These are phyloP conservation scores for Macrobrachium rosenbergii DNA, from an alignment of 1,140 invertebrate species.

Conservation along the genomic window DNA sequence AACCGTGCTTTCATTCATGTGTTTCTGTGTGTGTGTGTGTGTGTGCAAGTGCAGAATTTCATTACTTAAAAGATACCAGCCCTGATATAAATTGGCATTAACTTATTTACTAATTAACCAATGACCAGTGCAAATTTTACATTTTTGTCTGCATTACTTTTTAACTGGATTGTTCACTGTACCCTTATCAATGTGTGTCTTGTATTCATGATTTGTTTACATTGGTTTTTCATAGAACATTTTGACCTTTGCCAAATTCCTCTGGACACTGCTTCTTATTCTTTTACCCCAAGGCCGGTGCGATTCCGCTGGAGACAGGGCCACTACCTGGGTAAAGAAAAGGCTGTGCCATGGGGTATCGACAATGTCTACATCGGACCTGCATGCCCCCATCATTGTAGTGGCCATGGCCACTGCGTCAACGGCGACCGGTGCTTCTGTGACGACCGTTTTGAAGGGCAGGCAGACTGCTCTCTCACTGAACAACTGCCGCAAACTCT, in stretches of 20 bases:
- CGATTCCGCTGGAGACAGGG: slow-evolving; percentile 73
- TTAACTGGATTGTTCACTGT: too few species aligned
- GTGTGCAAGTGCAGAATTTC: too few species aligned
- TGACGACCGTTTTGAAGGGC: slow-evolving; percentile 70
- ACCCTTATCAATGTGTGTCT: too few species aligned
- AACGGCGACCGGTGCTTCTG: slow-evolving; percentile 71
- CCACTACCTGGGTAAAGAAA: slow-evolving; percentile 68
- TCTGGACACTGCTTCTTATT: not conserved
- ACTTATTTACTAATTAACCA: too few species aligned
- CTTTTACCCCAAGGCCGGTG: slow-evolving; percentile 65
- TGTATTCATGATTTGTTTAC: too few species aligned
- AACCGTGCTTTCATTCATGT: too few species aligned
- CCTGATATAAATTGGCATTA: too few species aligned
- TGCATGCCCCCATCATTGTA: slow-evolving; percentile 71
- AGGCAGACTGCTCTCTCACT: slow-evolving; percentile 67
- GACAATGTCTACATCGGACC: slow-evolving; percentile 73
- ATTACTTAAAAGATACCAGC: too few species aligned
- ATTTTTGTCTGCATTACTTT: too few species aligned
- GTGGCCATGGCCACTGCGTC: slow-evolving; percentile 71
- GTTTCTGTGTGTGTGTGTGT: too few species aligned
- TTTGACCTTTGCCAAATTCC: not conserved
- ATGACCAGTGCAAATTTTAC: too few species aligned
- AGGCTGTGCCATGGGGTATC: slow-evolving; percentile 70
- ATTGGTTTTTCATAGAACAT: too few species aligned
- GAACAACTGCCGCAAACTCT: slow-evolving; percentile 68